Conservation (phyloP, 2,888 invertebrate species). For the Hecatera dysodea region DNA sequence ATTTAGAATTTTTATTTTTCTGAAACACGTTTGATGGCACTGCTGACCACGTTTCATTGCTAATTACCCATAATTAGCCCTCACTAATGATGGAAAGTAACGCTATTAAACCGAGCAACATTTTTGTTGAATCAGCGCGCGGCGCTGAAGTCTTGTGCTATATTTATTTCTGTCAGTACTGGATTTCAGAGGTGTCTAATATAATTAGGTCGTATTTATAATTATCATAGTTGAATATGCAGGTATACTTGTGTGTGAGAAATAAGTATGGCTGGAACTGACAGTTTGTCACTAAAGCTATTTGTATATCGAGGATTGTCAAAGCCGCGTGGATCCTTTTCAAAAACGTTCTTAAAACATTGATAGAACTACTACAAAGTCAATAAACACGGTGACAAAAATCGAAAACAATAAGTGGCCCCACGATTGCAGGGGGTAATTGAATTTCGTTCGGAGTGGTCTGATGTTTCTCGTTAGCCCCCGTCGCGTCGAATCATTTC, state of each 20-base stretch:
- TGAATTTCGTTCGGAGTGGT: conserved; percentile 71
- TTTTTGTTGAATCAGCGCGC: background rate
- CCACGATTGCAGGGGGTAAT: conserved; percentile 66
- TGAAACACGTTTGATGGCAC: background rate
- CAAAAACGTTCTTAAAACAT: conserved; percentile 6
- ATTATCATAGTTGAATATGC: too few species aligned
- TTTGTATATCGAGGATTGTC: background rate
- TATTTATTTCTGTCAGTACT: background rate
- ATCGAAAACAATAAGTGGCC: conserved; percentile 69
- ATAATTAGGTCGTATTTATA: too few species aligned
- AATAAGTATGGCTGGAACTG: too few species aligned
- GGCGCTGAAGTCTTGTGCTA: background rate
- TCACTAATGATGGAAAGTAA: conserved; percentile 2
- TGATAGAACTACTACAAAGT: conserved; percentile 18
- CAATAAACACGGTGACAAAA: conserved; percentile 58
- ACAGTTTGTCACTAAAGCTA: too few species aligned
- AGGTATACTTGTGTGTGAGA: too few species aligned
- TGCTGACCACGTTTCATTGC: background rate
- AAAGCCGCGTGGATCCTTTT: background rate
- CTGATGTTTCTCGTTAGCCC: conserved; percentile 74
- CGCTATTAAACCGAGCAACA: background rate
- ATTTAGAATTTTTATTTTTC: background rate
- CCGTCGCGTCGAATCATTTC: conserved; percentile 74
- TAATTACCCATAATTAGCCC: conserved; percentile 7
- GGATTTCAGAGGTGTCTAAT: too few species aligned